Percentiles rank a stretch among this genome's conserved stretches.
These are phyloP conservation scores for Philhelius pedissequus DNA, from an alignment of 2,888 invertebrate genomes.

Conservation along the genomic window DNA sequence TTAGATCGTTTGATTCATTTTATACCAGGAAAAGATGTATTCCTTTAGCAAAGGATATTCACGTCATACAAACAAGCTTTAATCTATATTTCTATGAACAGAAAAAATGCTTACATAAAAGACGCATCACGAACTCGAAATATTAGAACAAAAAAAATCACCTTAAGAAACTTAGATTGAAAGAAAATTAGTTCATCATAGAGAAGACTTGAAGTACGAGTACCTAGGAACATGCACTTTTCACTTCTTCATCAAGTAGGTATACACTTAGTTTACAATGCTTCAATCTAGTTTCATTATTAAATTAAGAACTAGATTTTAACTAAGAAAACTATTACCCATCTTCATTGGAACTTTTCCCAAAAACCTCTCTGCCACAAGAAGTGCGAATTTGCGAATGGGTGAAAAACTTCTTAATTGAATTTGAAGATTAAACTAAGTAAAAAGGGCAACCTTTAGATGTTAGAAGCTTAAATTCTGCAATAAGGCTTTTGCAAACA, in stretches of 20 bases:
- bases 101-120: no score
- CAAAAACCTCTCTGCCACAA: neutral
- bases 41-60: no score
- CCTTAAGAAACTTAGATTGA: neutral
- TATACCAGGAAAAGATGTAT: no score
- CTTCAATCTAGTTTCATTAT: neutral
- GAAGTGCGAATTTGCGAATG: neutral
- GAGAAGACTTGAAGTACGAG: neutral
- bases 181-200: neutral
- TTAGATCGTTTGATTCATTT: no score
- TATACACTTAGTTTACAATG: neutral
- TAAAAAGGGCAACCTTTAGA: neutral
- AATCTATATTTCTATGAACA: no score
- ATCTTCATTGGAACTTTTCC: neutral
- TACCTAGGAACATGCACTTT: neutral
- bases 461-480: neutral
- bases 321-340: neutral
- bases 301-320: neutral
- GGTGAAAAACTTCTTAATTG: neutral
- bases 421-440: conserved; percentile 6
- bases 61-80: no score
- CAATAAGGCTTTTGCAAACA: neutral
- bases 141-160: neutral
- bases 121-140: no score
- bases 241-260: neutral